Conservation (phyloP, 2,113 vertebrate genomes). For the Sinocyclocheilus anophthalmus region DNA sequence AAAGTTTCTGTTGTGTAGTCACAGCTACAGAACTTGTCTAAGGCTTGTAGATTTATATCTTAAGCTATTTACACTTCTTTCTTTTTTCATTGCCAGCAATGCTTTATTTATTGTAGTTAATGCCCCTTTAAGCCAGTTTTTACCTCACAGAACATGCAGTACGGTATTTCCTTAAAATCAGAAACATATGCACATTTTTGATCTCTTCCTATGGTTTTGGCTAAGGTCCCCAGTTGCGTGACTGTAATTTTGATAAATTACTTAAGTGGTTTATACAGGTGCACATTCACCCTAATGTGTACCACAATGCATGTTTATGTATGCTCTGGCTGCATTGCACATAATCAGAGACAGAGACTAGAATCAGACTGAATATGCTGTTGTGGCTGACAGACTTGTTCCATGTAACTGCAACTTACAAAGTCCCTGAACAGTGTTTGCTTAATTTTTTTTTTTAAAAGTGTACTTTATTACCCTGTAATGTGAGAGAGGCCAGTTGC, state of each 20-base stretch:
- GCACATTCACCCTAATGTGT: constrained; percentile 39
- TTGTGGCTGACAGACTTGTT: constrained; percentile 23
- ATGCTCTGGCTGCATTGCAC: neutral
- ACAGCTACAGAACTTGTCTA: neutral
- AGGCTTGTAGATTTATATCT: neutral
- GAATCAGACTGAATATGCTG: neutral
- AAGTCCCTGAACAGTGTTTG: neutral
- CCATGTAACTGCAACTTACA: neutral
- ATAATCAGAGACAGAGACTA: neutral
- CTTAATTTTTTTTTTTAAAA: neutral
- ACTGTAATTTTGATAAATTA: constrained; percentile 13
- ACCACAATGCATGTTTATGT: constrained; percentile 15
- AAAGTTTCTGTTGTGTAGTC: constrained; percentile 11
- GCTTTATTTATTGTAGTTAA: neutral
- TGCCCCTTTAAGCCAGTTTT: neutral
- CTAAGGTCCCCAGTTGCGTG: neutral
- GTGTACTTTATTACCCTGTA: constrained; percentile 46
- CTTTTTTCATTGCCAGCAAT: neutral
- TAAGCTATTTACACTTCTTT: neutral
- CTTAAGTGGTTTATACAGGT: constrained; percentile 60
- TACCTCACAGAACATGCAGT: neutral
- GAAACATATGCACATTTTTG: constrained; percentile 9
- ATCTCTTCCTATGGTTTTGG: constrained; percentile 26
- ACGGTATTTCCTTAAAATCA: neutral
- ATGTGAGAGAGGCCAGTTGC: constrained; percentile 50